phyloP scores from a whole-genome alignment of 2,113 vertebrate species.

The Dinomys branickii region DNA sequence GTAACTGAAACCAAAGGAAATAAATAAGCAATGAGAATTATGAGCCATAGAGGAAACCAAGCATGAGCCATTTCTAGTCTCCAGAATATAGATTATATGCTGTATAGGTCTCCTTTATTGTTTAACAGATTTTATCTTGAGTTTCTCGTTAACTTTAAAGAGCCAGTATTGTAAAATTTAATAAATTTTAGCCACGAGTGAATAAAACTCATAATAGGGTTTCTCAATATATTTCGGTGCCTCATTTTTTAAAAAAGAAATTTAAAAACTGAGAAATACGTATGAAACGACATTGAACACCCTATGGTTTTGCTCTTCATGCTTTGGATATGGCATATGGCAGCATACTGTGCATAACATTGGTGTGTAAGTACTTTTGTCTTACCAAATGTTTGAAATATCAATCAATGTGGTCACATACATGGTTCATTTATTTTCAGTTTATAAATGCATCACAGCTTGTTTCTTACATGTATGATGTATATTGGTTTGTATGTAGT shows the following conservation, averaged over 20 bases:
- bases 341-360: background rate
- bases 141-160: background rate
- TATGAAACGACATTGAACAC: background rate
- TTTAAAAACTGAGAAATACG: background rate
- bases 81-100: background rate
- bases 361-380: background rate
- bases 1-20: background rate
- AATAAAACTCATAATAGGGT: background rate
- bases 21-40: background rate
- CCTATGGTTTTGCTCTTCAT: background rate
- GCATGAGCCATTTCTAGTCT: background rate
- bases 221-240: background rate
- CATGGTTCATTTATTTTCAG: background rate
- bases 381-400: background rate
- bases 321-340: background rate
- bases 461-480: background rate
- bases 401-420: background rate
- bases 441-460: background rate
- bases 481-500: background rate
- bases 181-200: background rate
- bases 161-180: background rate
- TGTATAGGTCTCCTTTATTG: background rate
- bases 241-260: background rate
- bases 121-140: background rate
- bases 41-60: background rate